Conservation (phyloP, 2,797 vertebrate genomes). For the Peromyscus eremicus region DNA sequence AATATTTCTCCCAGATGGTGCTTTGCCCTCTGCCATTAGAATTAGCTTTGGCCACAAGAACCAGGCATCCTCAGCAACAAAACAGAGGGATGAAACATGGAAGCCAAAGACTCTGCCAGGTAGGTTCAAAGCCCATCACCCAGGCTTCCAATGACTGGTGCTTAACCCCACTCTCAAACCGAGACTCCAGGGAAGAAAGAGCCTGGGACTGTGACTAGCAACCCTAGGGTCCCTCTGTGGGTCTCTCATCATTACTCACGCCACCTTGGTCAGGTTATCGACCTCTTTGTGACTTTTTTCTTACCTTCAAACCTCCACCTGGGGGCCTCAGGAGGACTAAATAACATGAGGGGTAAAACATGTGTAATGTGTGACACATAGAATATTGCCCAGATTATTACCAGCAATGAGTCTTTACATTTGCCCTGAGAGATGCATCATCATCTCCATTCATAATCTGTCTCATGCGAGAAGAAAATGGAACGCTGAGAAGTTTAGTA, state of each 20-base stretch:
- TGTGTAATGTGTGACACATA: neutral
- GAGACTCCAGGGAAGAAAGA: neutral
- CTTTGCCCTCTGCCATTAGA: neutral
- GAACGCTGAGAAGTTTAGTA: neutral
- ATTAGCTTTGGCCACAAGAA: constrained; percentile 1
- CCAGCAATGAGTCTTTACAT: neutral
- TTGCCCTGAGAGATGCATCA: neutral
- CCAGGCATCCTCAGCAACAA: neutral
- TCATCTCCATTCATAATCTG: neutral
- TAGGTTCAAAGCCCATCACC: neutral
- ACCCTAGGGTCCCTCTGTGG: fast-evolving
- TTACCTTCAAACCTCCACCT: neutral
- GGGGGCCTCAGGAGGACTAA: neutral
- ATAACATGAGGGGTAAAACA: neutral
- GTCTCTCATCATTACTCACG: neutral
- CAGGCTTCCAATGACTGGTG: neutral
- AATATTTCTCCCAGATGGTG: constrained; percentile 47
- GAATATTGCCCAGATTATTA: neutral
- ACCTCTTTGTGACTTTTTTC: neutral
- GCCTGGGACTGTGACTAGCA: fast-evolving
- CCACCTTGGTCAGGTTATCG: neutral
- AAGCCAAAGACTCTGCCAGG: neutral
- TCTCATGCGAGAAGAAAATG: neutral
- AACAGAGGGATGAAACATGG: neutral
- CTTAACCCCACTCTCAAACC: neutral